These are phyloP conservation scores for Gisinianus flammeolus DNA, from an alignment of 2,888 invertebrate genomes.

Conservation along the genomic window DNA sequence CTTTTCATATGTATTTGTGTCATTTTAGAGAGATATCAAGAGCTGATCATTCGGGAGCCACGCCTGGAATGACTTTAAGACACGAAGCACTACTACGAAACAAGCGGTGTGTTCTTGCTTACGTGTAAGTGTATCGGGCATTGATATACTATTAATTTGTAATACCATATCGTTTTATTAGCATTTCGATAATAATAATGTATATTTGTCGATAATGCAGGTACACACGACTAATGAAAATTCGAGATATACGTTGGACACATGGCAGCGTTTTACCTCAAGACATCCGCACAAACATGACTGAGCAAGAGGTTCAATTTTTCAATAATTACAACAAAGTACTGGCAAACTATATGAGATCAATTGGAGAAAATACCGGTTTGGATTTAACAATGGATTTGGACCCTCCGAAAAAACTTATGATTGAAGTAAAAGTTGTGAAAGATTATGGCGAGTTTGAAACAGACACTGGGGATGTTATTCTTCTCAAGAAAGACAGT, in stretches of 20 bases:
- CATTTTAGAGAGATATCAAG: no score
- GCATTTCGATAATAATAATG: slow-evolving; percentile 28
- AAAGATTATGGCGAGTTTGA: slow-evolving; percentile 93
- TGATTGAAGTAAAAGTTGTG: slow-evolving; percentile 88
- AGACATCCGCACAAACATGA: slow-evolving; percentile 79
- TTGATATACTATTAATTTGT: no score
- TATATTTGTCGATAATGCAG: slow-evolving; percentile 59
- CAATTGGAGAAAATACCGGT: slow-evolving; percentile 71
- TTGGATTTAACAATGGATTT: slow-evolving; percentile 86
- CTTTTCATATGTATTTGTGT: no score
- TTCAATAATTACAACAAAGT: slow-evolving; percentile 86
- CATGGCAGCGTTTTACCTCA: slow-evolving; percentile 89
- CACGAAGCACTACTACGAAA: slow-evolving; percentile 87
- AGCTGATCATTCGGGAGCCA: slow-evolving; percentile 58
- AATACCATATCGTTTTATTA: no score
- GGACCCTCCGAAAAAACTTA: slow-evolving; percentile 89
- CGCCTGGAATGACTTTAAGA: slow-evolving; percentile 80
- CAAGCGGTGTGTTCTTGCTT: slow-evolving; percentile 84
- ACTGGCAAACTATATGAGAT: slow-evolving; percentile 87
- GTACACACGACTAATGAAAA: slow-evolving; percentile 78
- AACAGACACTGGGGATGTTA: slow-evolving; percentile 88
- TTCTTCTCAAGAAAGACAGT: slow-evolving; percentile 86
- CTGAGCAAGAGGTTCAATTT: slow-evolving; percentile 84
- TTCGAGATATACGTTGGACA: slow-evolving; percentile 92
- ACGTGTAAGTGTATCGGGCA: slow-evolving; percentile 64